Percentiles rank a stretch among this genome's conserved stretches.
These are phyloP conservation scores for Cryptoprocta ferox DNA, from an alignment of 2,797 vertebrate species.

Conservation along the genomic window DNA sequence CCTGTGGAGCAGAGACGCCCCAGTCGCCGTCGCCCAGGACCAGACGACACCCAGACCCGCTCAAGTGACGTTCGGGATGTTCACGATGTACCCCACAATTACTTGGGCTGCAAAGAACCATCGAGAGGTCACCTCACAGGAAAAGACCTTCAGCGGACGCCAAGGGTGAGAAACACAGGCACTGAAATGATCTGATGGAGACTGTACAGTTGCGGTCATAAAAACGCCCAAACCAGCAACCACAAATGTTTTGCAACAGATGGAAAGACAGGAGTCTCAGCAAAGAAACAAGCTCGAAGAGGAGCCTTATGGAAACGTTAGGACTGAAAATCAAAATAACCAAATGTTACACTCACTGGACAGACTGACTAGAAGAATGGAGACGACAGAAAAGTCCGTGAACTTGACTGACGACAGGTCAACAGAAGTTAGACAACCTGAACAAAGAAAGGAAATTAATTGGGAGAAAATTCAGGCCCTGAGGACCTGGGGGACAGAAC, in stretches of 20 bases:
- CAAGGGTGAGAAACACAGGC: too few relatives aligned
- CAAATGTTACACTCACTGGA: background rate
- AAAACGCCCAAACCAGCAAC: too few relatives aligned
- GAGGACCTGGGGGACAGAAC: background rate
- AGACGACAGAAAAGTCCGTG: background rate
- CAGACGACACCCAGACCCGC: background rate
- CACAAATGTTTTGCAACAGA: background rate
- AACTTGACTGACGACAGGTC: fast-evolving
- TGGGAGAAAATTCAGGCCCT: background rate
- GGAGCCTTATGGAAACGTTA: background rate
- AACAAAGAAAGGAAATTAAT: background rate
- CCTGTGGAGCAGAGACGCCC: background rate
- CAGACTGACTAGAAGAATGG: too few relatives aligned
- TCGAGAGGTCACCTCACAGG: background rate
- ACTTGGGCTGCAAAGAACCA: fast-evolving
- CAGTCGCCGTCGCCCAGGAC: too few relatives aligned
- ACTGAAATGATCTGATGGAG: background rate
- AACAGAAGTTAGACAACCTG: background rate
- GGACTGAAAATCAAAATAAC: background rate
- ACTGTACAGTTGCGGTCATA: fast-evolving
- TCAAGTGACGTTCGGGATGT: background rate
- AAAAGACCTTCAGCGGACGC: background rate
- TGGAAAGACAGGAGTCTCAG: background rate
- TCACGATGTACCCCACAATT: too few relatives aligned
- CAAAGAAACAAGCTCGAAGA: background rate